Evolutionary conservation across 1,140 invertebrate genomes (phyloP), one percentile per base, ranked within the genome.

Genomic region (Sitodiplosis mosellana): DNA sequence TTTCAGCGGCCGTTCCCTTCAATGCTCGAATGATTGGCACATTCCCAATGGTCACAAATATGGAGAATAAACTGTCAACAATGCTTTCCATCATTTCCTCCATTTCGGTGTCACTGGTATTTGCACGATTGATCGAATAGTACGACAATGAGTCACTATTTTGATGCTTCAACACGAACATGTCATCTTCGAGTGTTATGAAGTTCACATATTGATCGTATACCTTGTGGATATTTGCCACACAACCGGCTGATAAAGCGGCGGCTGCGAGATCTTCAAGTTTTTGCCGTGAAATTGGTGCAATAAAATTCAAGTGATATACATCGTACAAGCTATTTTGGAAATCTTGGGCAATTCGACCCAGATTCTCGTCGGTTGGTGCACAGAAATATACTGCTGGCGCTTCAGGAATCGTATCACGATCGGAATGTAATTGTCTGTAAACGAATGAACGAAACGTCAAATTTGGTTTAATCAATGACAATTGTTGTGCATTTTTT

Each of bases 151-250:
- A 64, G 54, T 94, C 87, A 56, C 84, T 85, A 57, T 89, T 86
- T 65, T 93, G 88, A 66, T 95, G 86, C 60, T 83, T 80, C 48
- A 99, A 69, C 50, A 91, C 80, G 68, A 98, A 99, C 65, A 99
- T 76, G 64, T 99, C 92, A 68, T 99, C 92, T 74, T 99, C 96
- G 47, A 99, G 69, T 27, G 87, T 87, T 56, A 99, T 97, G 62
- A 99, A 99, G 70, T 98, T 97, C 33, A 97, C 72, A 76, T 98
- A 98, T 65, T 99, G 95, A 68, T 96, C 92, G 66, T 79, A 94
- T 34, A 96, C 85, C 70, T 96, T 97, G 47, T 91, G 84, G 47
- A 99, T 88, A 63, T 84, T 83, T 33, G 83, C 75, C 18, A 92
- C 86, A 57, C 81, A 83, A 58, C 87, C 86, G 2, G 86, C 79